Conservation (phyloP, 2,113 vertebrate genomes). For the Sinocyclocheilus anshuiensis region DNA sequence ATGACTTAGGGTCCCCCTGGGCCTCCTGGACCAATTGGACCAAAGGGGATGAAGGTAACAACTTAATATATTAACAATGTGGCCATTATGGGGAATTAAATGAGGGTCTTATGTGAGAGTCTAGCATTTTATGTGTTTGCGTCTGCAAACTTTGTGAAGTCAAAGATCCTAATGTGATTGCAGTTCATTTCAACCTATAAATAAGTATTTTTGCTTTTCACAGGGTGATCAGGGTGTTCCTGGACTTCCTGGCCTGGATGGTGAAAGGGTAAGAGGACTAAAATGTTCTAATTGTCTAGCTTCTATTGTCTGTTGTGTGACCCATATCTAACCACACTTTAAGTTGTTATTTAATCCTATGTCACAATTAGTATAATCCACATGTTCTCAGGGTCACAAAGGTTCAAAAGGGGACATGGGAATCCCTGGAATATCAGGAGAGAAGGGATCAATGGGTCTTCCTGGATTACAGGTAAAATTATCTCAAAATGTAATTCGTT, state of each 20-base stretch:
- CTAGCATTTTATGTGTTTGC: not conserved
- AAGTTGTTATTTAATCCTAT: not conserved
- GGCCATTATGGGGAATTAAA: not conserved
- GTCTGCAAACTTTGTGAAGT: not conserved
- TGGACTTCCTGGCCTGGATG: conserved; percentile 87
- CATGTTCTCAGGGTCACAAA: conserved; percentile 83
- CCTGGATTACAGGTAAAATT: conserved; percentile 90
- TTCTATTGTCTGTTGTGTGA: not conserved
- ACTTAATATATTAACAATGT: not conserved
- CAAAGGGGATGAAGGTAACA: conserved; percentile 87
- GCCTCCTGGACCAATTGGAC: conserved; percentile 88
- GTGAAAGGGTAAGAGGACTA: conserved; percentile 84
- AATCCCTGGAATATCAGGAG: conserved; percentile 87
- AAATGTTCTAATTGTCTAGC: not conserved
- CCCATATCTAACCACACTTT: not conserved
- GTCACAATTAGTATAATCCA: not conserved
- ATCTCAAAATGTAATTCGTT: not conserved
- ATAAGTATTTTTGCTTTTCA: conserved; percentile 46
- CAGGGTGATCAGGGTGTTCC: conserved; percentile 91
- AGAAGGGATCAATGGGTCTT: conserved; percentile 91
- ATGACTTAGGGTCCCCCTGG: conserved; percentile 77
- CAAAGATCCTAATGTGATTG: not conserved
- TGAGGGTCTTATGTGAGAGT: not conserved
- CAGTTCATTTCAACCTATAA: not conserved
- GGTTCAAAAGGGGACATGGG: conserved; percentile 94